These are phyloP conservation scores for Larimichthys polyactis DNA, from an alignment of 2,113 vertebrate genomes.

Conservation along the genomic window DNA sequence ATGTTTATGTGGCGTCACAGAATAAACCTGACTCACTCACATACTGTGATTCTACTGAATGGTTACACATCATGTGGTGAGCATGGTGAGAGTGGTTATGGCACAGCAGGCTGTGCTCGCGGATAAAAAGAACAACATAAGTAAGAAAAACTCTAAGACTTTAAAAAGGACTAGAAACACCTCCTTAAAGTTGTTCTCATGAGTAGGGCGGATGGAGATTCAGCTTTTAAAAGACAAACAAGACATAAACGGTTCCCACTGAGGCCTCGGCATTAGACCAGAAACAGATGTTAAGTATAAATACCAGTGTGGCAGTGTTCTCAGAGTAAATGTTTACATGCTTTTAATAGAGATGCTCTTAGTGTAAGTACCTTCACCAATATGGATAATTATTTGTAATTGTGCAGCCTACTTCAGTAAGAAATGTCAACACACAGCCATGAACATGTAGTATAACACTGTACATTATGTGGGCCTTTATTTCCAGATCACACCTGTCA, in stretches of 20 bases:
- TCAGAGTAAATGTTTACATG: constrained; percentile 44
- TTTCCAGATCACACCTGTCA: neutral
- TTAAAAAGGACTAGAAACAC: neutral
- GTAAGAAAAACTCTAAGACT: neutral
- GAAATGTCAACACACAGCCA: neutral
- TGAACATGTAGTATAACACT: too few species aligned
- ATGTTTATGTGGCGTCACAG: neutral
- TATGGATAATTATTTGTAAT: neutral
- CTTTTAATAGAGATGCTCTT: constrained; percentile 12
- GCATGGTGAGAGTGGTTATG: neutral
- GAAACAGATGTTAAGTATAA: constrained; percentile 46
- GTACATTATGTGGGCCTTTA: neutral
- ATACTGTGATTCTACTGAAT: neutral
- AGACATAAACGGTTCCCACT: constrained; percentile 52
- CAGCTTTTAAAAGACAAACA: constrained; percentile 36
- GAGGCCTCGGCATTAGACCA: constrained; percentile 1
- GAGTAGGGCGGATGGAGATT: constrained; percentile 32
- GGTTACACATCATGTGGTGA: neutral
- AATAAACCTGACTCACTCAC: neutral
- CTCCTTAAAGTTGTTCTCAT: constrained; percentile 51
- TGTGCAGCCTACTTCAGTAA: neutral
- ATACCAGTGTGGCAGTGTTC: neutral
- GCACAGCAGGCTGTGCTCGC: neutral
- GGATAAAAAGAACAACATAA: neutral
- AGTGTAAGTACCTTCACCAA: neutral